Base-by-base conservation (phyloP, 2,113 vertebrate genomes). In the Varanus salvator region DNA sequence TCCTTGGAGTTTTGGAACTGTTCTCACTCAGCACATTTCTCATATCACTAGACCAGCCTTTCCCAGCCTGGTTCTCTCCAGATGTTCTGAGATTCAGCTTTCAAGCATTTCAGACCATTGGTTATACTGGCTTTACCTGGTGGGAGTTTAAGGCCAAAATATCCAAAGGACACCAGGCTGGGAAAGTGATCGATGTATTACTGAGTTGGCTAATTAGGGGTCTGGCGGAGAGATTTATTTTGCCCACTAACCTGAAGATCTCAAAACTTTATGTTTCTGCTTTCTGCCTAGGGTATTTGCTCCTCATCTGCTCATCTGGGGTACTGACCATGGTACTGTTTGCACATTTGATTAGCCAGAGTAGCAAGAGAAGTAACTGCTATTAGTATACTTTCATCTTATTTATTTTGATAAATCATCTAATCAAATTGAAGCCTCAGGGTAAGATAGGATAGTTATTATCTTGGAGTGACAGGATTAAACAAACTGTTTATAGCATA, bases 251-350 rank as follows among this genome's bases (percentile, higher is more conserved):
- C 31, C 48, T n/a, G 25, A 52, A 68, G 12, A 29, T 29, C 23
- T 75, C 14, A 25, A 48, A 31, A 31, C 4, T 5, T 4, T 38
- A 34, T 15, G 27, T 69, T 68, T 4, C 19, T 88, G 5, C 83
- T 54, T 52, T 17, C 23, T 84, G 21, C 25, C 54, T 74, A 5
- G 52, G 17, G 31, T 48, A 23, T 72, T 54, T 71, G 12, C 27
- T 38, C 27, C 38, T 27, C 17, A 52, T 29, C 44, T 78, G 68
- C 19, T 34, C 81, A 85, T 31, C 74, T 90, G 14, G 66, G 48
- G 82, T 68, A 90, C 82, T 89, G 87, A 81, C 71, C 71, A 69
- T 85, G 82, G 38, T 89, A 68, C 74, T 85, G 21, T 25, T 90
- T 54, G 27, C 5, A 48, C 7, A 76, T 68, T 84, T 89, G 54